Base-by-base conservation (phyloP, 2,113 vertebrate genomes). In the Micronisus gabar region DNA sequence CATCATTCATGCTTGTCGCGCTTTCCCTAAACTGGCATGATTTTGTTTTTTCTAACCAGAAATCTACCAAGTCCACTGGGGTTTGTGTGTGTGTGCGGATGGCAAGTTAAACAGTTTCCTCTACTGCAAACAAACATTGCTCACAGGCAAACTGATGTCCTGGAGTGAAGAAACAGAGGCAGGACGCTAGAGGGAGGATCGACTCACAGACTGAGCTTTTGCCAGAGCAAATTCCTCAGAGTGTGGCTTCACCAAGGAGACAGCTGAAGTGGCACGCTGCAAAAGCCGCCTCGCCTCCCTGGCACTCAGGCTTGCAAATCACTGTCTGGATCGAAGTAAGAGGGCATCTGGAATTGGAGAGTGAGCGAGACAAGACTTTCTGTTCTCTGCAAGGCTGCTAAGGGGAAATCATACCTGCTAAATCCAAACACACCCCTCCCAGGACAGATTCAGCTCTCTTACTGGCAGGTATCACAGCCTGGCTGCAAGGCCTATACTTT, bases 121-220 rank as follows among this genome's bases (percentile, higher is more conserved):
- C 53, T 38, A 32, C 34, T 71, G 72, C 48, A 71, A 82, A 71
- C 43, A 95, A 83, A 62, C 36, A 36, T 7, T 2, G 30, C 34
- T 38, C 0, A 25, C 63, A 38, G 38, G 20, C 62, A 87, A 30
- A 56, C 19, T n/a, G 48, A 47, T n/a, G 75, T 68, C 91, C 50
- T n/a, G 21, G 48, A 68, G 82, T 74, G 83, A 96, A 94, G 73
- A 43, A 50, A 58, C 52, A 68, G 90, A 81, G 71, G 82, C 96
- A 96, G 43, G 70, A 86, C 82, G 73, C 86, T 92, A 94, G 85
- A 93, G 86, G 76, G 47, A 97, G 91, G 88, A 80, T 78, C 19
- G 8, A 47, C 62, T 86, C 88, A 36, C 80, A 88, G 75, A 70
- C 67, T 14, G 72, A 96, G 75, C 65, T 67, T 70, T 72, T 59